Evolutionary conservation across 2,797 vertebrate species (phyloP), one percentile per base, ranked within the genome.

Genomic region (Alectoris magna): DNA sequence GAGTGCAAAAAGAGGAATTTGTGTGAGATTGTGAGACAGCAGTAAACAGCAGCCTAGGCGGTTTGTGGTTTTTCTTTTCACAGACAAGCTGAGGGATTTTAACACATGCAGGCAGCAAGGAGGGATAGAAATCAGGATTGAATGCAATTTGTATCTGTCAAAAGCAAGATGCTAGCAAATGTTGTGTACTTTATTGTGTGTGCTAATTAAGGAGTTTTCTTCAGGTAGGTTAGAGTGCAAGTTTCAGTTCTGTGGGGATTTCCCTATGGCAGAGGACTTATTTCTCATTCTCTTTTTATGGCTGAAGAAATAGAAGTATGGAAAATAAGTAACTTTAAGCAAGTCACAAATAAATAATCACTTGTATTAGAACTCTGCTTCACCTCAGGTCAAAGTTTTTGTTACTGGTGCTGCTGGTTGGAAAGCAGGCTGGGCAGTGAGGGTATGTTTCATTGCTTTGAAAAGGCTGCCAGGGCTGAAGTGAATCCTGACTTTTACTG

Each of bases 351-450:
- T 36, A 21, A 70, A 24, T 73, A 53, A 29, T 43, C 49, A 38
- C 1, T 0, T 13, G 7, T 27, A 6, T 67, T 70, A 74, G 69
- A 76, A 27, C 18, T 64, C 7, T 36, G 26, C 14, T 90, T 83
- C 43, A 16, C 51, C 43, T 66, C 34, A 11, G 36, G 60, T 93
- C 60, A 51, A 46, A 67, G 15, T 11, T 1, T 70, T 88, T 1
- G 0, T 76, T 88, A 14, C 38, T 3, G 0, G 0, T 66, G 58
- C 29, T 0, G 0, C 39, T 66, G 24, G 34, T 72, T 75, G 63
- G 70, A 66, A 73, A 48, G 17, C 23, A 22, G 2, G 9, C 60
- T 56, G 18, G 12, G 51, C 64, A 38, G 11, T 31, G 3, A 51
- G 71, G 49, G 16, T 51, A 1, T 0, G 11, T 71, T 80, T 71